A percentile compares a stretch with the other conserved stretches of the same genome.
Conservation (phyloP, 1,140 invertebrate genomes). For the Ephestia elutella region DNA sequence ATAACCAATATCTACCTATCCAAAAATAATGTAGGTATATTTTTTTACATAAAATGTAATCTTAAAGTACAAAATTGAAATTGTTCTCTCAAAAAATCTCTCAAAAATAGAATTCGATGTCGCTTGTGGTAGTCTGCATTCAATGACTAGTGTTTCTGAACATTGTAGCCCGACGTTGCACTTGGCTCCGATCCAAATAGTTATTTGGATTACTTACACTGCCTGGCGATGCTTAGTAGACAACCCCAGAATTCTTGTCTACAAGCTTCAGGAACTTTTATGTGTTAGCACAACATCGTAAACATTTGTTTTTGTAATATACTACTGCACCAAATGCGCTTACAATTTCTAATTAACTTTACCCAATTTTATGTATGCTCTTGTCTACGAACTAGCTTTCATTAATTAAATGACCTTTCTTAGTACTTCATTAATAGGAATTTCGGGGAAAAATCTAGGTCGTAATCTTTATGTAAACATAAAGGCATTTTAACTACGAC, state of each 20-base stretch:
- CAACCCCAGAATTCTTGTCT: conserved; percentile 1
- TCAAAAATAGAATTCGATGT: not conserved
- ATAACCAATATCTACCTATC: too few relatives aligned
- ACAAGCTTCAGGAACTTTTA: not conserved
- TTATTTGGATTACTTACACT: conserved; percentile 4
- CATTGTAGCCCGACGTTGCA: not conserved
- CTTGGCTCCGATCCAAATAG: not conserved
- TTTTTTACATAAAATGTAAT: too few relatives aligned
- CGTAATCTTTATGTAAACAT: too few relatives aligned
- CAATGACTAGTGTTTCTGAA: not conserved
- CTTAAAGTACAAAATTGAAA: not conserved
- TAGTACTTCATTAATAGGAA: too few relatives aligned
- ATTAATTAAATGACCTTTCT: not conserved
- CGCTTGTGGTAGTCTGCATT: not conserved
- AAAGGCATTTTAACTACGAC: too few relatives aligned
- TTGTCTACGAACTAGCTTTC: not conserved
- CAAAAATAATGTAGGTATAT: too few relatives aligned
- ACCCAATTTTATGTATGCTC: too few relatives aligned
- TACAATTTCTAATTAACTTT: too few relatives aligned
- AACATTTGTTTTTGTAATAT: not conserved
- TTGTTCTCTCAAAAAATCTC: not conserved
- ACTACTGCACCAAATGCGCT: not conserved
- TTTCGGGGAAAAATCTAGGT: too few relatives aligned
- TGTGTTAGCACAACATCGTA: not conserved
- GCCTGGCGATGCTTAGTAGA: not conserved